Conservation (phyloP, 2,888 invertebrate genomes). For the Dryobotodes eremita region DNA sequence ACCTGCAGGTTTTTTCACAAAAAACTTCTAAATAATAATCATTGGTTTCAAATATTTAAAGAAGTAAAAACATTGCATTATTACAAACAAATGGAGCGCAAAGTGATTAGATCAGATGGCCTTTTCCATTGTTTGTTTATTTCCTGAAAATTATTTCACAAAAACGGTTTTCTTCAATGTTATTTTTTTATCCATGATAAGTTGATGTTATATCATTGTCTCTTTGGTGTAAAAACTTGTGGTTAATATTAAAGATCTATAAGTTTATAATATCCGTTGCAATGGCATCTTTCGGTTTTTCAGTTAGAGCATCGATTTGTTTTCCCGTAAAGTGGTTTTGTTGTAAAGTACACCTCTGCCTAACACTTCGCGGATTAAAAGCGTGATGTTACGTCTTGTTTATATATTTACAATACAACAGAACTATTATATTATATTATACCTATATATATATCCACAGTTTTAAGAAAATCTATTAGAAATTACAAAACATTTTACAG, state of each 20-base stretch:
- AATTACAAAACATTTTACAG: too few species aligned
- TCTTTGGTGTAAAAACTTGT: neutral
- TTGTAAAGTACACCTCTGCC: too few species aligned
- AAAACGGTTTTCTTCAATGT: slow-evolving; percentile 44
- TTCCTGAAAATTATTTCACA: slow-evolving; percentile 37
- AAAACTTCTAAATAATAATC: slow-evolving; percentile 12
- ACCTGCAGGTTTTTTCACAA: slow-evolving; percentile 1
- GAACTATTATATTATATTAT: too few species aligned
- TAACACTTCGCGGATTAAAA: too few species aligned
- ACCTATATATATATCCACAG: too few species aligned
- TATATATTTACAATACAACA: too few species aligned
- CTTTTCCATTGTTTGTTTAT: slow-evolving; percentile 42
- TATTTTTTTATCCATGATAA: slow-evolving; percentile 32
- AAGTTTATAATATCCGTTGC: neutral
- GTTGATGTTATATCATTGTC: slow-evolving; percentile 29
- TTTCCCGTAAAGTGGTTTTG: neutral
- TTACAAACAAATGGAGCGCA: slow-evolving; percentile 41
- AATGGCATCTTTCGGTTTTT: neutral
- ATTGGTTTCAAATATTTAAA: slow-evolving; percentile 15
- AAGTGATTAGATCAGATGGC: slow-evolving; percentile 32
- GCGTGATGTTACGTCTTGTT: too few species aligned
- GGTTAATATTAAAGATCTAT: neutral
- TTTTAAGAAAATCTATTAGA: too few species aligned
- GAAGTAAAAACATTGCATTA: slow-evolving; percentile 42
- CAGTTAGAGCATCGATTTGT: neutral